Conservation (phyloP, 2,113 vertebrate species). For the Ammospiza nelsoni region DNA sequence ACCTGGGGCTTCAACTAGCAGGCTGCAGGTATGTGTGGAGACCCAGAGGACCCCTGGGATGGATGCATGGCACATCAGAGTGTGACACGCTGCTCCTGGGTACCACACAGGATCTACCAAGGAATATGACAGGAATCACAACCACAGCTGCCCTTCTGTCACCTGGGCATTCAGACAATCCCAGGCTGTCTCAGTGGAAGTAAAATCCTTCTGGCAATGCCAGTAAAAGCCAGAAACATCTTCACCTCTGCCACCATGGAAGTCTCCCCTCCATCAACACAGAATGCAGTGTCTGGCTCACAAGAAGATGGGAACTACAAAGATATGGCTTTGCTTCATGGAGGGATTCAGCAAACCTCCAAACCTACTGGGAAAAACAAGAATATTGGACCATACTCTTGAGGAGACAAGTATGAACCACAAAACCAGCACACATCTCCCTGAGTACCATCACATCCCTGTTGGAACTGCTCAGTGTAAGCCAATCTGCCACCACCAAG, state of each 20-base stretch:
- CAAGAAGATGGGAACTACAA: background rate
- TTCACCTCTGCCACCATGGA: background rate
- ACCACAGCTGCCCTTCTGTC: background rate
- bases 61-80: background rate
- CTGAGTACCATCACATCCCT: background rate
- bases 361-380: background rate
- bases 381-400: background rate
- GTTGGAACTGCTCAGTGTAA: background rate
- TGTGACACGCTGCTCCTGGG: background rate
- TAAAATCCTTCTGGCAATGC: background rate
- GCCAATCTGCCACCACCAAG: constrained; percentile 2
- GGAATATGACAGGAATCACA: background rate
- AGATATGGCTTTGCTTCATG: background rate
- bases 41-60: background rate
- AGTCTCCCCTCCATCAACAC: background rate
- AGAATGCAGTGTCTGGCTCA: background rate
- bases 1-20: background rate
- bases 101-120: background rate
- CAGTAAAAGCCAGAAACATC: background rate
- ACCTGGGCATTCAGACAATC: background rate
- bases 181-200: background rate
- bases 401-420: background rate
- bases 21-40: background rate
- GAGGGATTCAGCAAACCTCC: background rate
- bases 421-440: background rate